Evolutionary conservation across 2,113 vertebrate genomes (phyloP).

Genomic region (Semnopithecus entellus): DNA sequence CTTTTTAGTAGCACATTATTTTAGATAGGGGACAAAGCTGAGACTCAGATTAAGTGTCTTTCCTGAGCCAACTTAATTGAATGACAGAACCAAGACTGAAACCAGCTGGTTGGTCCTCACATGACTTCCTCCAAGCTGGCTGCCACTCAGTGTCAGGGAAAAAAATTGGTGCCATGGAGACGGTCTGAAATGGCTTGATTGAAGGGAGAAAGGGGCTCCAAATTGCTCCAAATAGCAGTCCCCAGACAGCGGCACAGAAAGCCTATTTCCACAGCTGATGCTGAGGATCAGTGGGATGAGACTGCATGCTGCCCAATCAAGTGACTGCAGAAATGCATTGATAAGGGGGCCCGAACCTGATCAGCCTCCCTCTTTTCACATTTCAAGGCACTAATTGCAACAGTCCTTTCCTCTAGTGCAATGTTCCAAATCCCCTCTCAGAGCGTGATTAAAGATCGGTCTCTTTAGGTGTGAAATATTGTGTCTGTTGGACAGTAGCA

Average conservation of each 20-base stretch:
- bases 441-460: background rate
- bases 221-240: background rate
- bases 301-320: background rate
- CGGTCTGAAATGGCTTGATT: background rate
- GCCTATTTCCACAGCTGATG: background rate
- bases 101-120: background rate
- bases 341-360: rapidly evolving
- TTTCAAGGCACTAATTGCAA: background rate
- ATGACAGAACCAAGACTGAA: background rate
- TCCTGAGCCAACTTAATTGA: background rate
- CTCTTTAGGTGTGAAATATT: background rate
- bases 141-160: constrained; percentile 8
- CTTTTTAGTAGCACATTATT: background rate
- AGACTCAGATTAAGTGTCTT: constrained; percentile 24
- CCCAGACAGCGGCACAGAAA: background rate
- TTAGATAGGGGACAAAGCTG: background rate
- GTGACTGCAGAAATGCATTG: background rate
- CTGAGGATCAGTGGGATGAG: background rate
- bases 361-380: background rate
- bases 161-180: background rate
- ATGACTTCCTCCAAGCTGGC: background rate
- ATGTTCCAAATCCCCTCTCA: background rate
- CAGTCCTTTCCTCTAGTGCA: background rate
- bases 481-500: background rate
- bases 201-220: background rate